phyloP scores from a whole-genome alignment of 92 coral and sea anemone species.

The Zoanthus solanderi region DNA sequence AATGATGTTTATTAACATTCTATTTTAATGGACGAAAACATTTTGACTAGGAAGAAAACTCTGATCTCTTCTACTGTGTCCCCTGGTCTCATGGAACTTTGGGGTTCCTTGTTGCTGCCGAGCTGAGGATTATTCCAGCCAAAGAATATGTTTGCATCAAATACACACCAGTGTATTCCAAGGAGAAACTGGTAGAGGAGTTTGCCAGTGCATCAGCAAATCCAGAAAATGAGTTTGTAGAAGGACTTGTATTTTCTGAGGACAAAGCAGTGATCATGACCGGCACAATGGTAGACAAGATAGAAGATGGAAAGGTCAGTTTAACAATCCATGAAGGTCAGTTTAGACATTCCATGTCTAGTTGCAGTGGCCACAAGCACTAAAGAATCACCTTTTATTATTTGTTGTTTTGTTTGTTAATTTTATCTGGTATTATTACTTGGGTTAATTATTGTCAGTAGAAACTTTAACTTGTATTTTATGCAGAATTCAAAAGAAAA shows the following conservation, averaged over 20 bases:
- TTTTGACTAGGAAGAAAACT: constrained; percentile 60
- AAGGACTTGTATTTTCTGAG: constrained; percentile 70
- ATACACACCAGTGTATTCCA: constrained; percentile 58
- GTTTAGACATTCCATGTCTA: too few species aligned
- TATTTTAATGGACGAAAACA: neutral
- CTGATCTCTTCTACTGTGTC: constrained; percentile 61
- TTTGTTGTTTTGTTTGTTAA: too few species aligned
- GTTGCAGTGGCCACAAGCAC: too few species aligned
- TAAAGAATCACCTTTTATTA: too few species aligned
- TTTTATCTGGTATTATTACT: too few species aligned
- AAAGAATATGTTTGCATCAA: constrained; percentile 58
- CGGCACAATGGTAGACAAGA: constrained; percentile 54
- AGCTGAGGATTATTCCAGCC: constrained; percentile 64
- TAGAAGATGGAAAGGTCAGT: constrained; percentile 52
- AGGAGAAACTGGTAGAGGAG: constrained; percentile 42
- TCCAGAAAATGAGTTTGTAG: constrained; percentile 66
- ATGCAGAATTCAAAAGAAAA: too few species aligned
- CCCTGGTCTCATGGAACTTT: constrained; percentile 80
- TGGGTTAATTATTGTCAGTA: too few species aligned
- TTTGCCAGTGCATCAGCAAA: constrained; percentile 50
- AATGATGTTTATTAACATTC: too few species aligned
- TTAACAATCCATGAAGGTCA: neutral
- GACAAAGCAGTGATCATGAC: constrained; percentile 69
- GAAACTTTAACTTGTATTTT: too few species aligned
- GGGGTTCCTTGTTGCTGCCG: constrained; percentile 76